Evolutionary conservation across 37 sponge, comb jelly and placozoan genomes (phyloP).

Genomic region (Tethya wilhelma): DNA sequence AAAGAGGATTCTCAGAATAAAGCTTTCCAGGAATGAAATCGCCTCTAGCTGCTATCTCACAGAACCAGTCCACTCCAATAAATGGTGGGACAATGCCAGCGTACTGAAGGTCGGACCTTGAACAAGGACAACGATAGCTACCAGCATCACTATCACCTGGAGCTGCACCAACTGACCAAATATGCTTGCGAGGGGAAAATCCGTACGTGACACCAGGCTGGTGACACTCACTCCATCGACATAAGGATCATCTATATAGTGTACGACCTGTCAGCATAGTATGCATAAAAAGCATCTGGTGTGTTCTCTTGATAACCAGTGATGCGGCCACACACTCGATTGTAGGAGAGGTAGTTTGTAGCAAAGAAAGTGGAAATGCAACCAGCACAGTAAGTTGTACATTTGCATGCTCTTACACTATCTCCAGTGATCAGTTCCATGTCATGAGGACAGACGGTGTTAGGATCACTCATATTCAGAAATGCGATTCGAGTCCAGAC

Average conservation of each 20-base stretch:
- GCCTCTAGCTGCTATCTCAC: neutral
- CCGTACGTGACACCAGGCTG: conserved; percentile 12
- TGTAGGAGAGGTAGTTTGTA: neutral
- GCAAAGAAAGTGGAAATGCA: neutral
- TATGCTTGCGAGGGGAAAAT: neutral
- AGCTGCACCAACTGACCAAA: neutral
- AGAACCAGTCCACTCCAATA: neutral
- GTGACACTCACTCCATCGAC: neutral
- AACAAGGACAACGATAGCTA: conserved; percentile 16
- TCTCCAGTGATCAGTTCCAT: neutral
- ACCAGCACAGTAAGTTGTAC: neutral
- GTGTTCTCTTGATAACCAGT: neutral
- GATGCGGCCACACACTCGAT: neutral
- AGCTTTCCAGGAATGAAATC: neutral
- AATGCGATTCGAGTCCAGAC: neutral
- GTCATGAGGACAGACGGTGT: neutral
- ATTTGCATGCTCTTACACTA: neutral
- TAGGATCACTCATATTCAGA: neutral
- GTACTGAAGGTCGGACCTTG: neutral
- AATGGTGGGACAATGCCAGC: neutral
- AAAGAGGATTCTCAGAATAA: conserved; percentile 14
- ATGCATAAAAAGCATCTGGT: neutral
- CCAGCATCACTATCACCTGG: neutral
- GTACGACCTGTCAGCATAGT: neutral
- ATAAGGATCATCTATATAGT: no score